phyloP scores from a whole-genome alignment of 1,140 invertebrate genomes.

The Augochlora pura region DNA sequence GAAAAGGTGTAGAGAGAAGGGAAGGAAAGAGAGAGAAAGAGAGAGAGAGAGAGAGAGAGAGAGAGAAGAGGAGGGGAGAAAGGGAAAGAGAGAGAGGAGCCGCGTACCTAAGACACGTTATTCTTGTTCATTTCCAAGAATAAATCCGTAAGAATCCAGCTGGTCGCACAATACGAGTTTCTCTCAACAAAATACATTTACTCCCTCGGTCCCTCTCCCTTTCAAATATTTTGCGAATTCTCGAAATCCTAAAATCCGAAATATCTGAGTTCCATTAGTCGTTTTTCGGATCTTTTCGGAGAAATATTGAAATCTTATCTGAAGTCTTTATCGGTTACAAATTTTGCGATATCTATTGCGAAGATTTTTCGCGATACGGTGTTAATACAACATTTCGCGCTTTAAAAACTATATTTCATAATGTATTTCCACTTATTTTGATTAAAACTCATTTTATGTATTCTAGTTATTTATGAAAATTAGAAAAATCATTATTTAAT shows the following conservation, averaged over 20 bases:
- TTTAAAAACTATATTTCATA: no score
- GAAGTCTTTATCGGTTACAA: background rate
- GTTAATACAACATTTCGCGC: no score
- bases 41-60: conserved; percentile 4
- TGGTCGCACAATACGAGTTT: conserved; percentile 48
- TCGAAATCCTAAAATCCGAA: background rate
- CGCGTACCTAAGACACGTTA: conserved; percentile 53
- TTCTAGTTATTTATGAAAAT: no score
- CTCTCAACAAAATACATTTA: conserved; percentile 41
- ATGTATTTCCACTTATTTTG: no score
- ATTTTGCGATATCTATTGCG: background rate
- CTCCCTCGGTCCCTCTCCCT: background rate
- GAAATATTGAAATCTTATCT: conserved; percentile 13
- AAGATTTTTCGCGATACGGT: background rate
- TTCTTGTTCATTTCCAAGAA: conserved; percentile 56
- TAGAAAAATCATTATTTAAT: no score
- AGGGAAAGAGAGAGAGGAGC: conserved; percentile 2
- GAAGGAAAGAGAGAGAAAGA: no score
- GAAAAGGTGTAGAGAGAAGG: background rate
- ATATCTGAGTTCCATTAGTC: background rate
- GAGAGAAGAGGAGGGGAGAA: background rate
- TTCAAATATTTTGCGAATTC: conserved; percentile 10
- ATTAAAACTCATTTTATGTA: no score
- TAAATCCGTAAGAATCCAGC: conserved; percentile 55
- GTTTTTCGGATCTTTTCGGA: background rate